These are phyloP conservation scores for Monomorium pharaonis DNA, from an alignment of 1,140 invertebrate species.

Conservation along the genomic window DNA sequence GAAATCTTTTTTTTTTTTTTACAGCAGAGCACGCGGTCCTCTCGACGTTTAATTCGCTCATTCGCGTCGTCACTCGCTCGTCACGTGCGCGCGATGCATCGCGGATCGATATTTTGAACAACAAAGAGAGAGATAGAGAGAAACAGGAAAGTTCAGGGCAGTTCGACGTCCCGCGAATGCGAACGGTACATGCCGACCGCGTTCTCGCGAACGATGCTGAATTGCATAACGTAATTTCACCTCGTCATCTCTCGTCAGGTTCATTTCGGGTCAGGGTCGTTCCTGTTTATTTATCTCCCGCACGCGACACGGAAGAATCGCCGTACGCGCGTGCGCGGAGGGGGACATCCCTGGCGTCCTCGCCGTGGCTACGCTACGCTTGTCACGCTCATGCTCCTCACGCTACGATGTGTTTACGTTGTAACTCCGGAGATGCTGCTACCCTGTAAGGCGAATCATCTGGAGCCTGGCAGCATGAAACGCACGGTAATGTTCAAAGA, in stretches of 20 bases:
- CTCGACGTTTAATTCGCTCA: too few relatives aligned
- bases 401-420: constrained; percentile 67
- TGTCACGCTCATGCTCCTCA: neutral
- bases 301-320: neutral
- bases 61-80: neutral
- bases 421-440: constrained; percentile 18
- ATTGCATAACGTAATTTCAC: constrained; percentile 7
- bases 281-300: constrained; percentile 21
- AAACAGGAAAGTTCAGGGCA: neutral
- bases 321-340: neutral
- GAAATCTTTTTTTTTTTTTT: neutral
- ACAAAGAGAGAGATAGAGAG: neutral
- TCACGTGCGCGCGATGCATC: neutral
- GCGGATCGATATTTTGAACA: constrained; percentile 11
- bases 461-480: constrained; percentile 68
- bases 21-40: too few relatives aligned
- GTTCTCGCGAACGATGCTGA: neutral
- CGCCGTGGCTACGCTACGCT: constrained; percentile 14
- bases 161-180: too few relatives aligned
- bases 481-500: constrained; percentile 66
- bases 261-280: constrained; percentile 41
- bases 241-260: neutral
- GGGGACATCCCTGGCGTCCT: constrained; percentile 49
- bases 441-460: constrained; percentile 20
- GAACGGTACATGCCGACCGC: neutral